Evolutionary conservation across 2,888 invertebrate genomes (phyloP).

Genomic region (Amphipyra berbera): DNA sequence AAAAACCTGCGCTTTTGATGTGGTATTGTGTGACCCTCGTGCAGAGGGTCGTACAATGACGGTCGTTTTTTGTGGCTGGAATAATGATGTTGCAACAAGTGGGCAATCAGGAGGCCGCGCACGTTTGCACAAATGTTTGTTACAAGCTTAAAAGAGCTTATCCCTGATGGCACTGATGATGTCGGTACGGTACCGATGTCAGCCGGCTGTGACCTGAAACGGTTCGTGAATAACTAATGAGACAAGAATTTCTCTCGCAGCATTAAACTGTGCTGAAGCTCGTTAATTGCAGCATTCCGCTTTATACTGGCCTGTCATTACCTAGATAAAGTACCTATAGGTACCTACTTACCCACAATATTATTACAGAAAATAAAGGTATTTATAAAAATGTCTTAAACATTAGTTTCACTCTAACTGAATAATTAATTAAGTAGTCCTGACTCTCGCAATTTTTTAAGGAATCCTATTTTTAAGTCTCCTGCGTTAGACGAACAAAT

Average conservation of each 20-base stretch:
- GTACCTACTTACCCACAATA: neutral
- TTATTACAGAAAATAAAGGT: too few relatives aligned
- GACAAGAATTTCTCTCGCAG: constrained; percentile 37
- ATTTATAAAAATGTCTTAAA: too few relatives aligned
- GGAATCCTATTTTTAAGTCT: neutral
- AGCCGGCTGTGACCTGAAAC: constrained; percentile 40
- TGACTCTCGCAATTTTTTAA: too few relatives aligned
- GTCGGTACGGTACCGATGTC: constrained; percentile 35
- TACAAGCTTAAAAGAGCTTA: constrained; percentile 43
- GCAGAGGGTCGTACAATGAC: constrained; percentile 47
- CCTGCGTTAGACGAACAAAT: too few relatives aligned
- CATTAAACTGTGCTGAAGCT: constrained; percentile 14
- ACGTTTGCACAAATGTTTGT: constrained; percentile 62
- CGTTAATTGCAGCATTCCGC: constrained; percentile 32
- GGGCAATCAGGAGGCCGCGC: constrained; percentile 60
- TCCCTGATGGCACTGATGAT: constrained; percentile 47
- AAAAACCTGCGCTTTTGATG: constrained; percentile 71
- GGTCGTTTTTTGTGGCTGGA: constrained; percentile 50
- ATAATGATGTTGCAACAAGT: constrained; percentile 62
- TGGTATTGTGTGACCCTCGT: constrained; percentile 52
- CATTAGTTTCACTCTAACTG: too few relatives aligned
- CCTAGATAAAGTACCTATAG: too few relatives aligned
- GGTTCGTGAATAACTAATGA: constrained; percentile 56
- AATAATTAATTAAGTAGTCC: too few relatives aligned
- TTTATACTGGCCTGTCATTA: neutral